A percentile compares a stretch with the other conserved stretches of the same genome.
phyloP scores from a whole-genome alignment of 2,113 vertebrate species.

The Cephalopterus ornatus region DNA sequence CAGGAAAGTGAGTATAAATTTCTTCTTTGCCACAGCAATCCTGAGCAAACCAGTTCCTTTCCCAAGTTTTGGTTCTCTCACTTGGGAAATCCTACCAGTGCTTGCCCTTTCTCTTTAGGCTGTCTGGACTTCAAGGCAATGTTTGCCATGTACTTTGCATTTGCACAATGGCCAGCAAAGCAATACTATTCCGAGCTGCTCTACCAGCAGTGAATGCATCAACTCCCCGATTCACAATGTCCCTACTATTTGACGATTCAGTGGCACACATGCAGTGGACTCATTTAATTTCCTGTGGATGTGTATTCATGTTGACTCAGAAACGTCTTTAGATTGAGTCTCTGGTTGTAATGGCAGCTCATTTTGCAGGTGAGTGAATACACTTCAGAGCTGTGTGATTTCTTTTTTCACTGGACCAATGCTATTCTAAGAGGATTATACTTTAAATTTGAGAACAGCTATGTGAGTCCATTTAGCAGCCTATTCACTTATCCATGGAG shows the following conservation, averaged over 20 bases:
- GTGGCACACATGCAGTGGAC: neutral
- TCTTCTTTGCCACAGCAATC: neutral
- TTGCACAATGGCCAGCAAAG: neutral
- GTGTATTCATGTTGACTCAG: neutral
- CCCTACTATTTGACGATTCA: neutral
- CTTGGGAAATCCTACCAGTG: neutral
- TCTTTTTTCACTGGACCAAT: conserved; percentile 26
- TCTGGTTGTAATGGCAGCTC: neutral
- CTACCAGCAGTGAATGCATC: neutral
- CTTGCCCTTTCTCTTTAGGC: neutral
- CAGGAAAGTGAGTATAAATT: neutral
- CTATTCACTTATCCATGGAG: conserved; percentile 33
- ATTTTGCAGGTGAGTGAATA: conserved; percentile 25
- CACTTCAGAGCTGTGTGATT: neutral
- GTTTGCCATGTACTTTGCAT: neutral
- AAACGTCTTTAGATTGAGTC: neutral
- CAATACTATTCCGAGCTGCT: neutral
- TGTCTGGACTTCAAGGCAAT: neutral
- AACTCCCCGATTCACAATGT: neutral
- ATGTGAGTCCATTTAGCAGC: conserved; percentile 41
- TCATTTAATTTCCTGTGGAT: neutral
- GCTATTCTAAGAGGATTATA: conserved; percentile 17
- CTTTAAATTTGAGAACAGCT: conserved; percentile 64
- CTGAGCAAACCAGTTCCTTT: neutral
- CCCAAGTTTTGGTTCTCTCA: neutral